phyloP scores from a whole-genome alignment of 92 coral and sea anemone genomes.

The Epizoanthus rinbou region DNA sequence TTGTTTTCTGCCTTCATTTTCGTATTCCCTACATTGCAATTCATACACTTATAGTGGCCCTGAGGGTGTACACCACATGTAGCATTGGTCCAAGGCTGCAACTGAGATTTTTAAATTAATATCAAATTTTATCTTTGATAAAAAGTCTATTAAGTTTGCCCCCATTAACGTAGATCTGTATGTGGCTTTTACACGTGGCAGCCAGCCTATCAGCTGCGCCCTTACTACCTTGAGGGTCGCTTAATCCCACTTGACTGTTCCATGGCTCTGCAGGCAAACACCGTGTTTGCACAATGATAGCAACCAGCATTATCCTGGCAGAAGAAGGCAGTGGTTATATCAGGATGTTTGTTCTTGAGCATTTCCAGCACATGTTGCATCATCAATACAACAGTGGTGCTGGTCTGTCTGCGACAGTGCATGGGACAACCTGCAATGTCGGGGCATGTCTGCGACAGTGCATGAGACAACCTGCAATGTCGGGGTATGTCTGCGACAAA shows the following conservation, averaged over 20 bases:
- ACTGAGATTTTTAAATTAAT: too few relatives aligned
- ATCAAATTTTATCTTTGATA: too few relatives aligned
- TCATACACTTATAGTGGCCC: too few relatives aligned
- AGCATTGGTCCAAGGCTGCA: too few relatives aligned
- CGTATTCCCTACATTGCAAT: too few relatives aligned
- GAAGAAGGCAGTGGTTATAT: slow-evolving; percentile 21
- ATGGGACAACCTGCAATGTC: too few relatives aligned
- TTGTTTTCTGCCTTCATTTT: too few relatives aligned
- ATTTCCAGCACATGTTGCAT: slow-evolving; percentile 31
- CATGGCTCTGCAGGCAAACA: slow-evolving; percentile 15
- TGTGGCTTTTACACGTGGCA: slow-evolving; percentile 40
- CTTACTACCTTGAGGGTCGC: slow-evolving; percentile 41
- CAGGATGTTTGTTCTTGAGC: slow-evolving; percentile 10
- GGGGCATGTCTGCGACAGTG: too few relatives aligned
- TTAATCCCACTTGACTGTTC: slow-evolving; percentile 38
- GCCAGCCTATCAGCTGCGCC: slow-evolving; percentile 46
- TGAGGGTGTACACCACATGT: too few relatives aligned
- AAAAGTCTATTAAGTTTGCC: too few relatives aligned
- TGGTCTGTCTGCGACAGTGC: slow-evolving; percentile 28
- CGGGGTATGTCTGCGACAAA: too few relatives aligned
- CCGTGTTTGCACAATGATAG: slow-evolving; percentile 39
- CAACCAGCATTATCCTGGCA: slow-evolving; percentile 39
- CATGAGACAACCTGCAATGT: too few relatives aligned
- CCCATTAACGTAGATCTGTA: slow-evolving; percentile 37
- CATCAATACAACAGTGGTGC: slow-evolving; percentile 37